A percentile compares a stretch with the other conserved stretches of the same genome.
Conservation (phyloP, 2,113 vertebrate genomes). For the Elachura formosa region DNA sequence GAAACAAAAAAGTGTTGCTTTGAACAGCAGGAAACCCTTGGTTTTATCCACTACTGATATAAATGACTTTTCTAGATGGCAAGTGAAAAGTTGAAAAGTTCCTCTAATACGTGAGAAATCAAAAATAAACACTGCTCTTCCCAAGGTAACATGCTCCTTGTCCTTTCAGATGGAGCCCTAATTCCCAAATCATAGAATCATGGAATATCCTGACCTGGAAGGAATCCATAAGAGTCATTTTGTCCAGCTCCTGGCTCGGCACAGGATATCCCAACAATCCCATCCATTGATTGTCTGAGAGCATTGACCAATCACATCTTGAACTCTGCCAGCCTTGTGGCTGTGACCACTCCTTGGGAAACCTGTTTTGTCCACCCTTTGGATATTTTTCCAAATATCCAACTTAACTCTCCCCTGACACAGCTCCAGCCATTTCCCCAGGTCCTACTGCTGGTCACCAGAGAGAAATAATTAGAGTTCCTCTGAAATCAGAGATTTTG, state of each 20-base stretch:
- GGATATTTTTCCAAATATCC: neutral
- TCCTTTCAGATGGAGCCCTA: neutral
- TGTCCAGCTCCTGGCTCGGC: neutral
- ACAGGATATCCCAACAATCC: neutral
- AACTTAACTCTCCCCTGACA: neutral
- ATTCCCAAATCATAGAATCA: neutral
- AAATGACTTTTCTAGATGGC: neutral
- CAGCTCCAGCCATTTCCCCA: neutral
- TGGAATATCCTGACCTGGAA: neutral
- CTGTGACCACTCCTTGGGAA: neutral
- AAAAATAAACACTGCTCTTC: neutral
- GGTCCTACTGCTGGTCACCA: neutral
- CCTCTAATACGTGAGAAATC: neutral
- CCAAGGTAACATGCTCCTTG: neutral
- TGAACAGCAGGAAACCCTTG: neutral
- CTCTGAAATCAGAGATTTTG: neutral
- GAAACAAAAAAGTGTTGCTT: neutral
- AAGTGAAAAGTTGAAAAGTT: neutral
- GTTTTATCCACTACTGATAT: neutral
- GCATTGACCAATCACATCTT: neutral
- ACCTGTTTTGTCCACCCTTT: neutral
- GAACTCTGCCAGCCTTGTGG: neutral
- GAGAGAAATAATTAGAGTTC: neutral
- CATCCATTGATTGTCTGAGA: neutral
- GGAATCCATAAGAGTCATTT: neutral